Conservation (phyloP, 2,888 invertebrate species). For the Pristionchus fissidentatus region DNA sequence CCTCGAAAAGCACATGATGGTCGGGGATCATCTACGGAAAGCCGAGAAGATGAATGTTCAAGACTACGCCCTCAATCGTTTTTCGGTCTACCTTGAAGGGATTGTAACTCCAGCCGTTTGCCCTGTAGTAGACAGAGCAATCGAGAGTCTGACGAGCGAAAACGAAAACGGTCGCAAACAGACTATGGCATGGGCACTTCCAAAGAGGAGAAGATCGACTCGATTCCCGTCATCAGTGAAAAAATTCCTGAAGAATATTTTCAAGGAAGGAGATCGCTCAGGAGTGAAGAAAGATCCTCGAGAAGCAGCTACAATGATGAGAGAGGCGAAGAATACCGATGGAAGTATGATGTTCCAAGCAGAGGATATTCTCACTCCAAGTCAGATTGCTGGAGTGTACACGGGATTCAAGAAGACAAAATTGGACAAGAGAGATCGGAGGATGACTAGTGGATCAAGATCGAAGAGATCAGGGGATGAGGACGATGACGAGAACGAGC, state of each 20-base stretch:
- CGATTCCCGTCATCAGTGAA: neutral
- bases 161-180: neutral
- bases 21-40: neutral
- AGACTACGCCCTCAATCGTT: conserved; percentile 10
- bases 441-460: no score
- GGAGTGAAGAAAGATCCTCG: neutral
- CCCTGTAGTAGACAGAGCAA: neutral
- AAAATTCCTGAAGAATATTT: neutral
- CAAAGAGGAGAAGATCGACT: neutral
- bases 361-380: neutral
- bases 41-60: neutral
- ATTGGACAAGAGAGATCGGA: conserved; percentile 1
- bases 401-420: neutral
- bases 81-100: neutral
- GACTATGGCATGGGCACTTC: conserved; percentile 6
- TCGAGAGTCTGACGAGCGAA: neutral
- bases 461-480: no score
- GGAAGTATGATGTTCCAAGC: neutral
- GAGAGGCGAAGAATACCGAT: neutral
- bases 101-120: neutral
- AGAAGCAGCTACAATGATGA: neutral
- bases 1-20: conserved; percentile 7
- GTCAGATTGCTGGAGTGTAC: conserved; percentile 16
- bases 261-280: neutral
- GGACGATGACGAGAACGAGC: neutral